Percentiles rank a stretch among this genome's conserved stretches.
Conservation (phyloP, 2,888 invertebrate species). For the Acheta domesticus region DNA sequence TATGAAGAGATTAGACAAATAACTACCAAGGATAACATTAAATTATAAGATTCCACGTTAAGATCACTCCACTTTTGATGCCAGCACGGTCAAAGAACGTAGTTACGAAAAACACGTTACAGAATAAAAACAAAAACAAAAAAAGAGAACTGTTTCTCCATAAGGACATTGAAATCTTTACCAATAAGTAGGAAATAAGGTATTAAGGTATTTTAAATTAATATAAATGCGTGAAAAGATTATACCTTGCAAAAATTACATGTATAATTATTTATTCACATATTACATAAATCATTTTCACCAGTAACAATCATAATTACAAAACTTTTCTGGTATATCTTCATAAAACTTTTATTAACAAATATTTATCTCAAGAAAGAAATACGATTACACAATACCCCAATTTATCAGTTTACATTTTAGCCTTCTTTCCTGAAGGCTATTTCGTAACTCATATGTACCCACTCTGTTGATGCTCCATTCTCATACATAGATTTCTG, state of each 20-base stretch:
- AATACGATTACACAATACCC: not conserved
- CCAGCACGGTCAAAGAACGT: no score
- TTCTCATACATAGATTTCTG: not conserved
- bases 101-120: no score
- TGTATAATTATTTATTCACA: not conserved
- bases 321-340: not conserved
- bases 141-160: no score
- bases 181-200: no score
- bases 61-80: no score
- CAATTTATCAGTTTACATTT: not conserved
- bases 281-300: constrained; percentile 7
- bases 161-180: no score
- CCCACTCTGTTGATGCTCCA: not conserved
- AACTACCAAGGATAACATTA: no score
- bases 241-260: not conserved
- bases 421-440: not conserved
- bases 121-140: no score
- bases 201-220: no score
- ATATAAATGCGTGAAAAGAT: no score
- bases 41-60: no score
- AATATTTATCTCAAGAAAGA: not conserved
- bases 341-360: not conserved
- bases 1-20: no score
- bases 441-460: not conserved
- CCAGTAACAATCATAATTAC: constrained; percentile 8